A percentile compares a stretch with the other conserved stretches of the same genome.
Conservation (phyloP, 2,113 vertebrate species). For the Corythornis madagascariensis region DNA sequence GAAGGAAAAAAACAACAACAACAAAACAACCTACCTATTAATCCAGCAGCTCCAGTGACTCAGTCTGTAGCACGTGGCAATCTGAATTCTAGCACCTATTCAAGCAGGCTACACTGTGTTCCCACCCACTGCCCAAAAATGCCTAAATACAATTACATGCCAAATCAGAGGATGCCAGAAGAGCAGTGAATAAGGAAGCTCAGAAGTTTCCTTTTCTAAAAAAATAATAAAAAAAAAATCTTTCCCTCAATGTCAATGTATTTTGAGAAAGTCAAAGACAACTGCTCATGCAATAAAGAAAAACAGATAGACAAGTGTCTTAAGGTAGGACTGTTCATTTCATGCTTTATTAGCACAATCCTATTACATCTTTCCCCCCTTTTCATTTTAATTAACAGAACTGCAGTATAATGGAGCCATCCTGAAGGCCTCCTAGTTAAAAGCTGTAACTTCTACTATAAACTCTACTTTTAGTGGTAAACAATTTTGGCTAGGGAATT, state of each 20-base stretch:
- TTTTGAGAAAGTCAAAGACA: constrained; percentile 63
- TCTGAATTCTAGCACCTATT: constrained; percentile 18
- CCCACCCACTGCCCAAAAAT: background rate
- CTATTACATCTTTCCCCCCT: background rate
- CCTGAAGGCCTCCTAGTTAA: background rate
- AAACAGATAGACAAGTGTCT: constrained; percentile 42
- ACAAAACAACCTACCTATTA: background rate
- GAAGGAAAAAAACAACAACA: background rate
- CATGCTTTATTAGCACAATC: constrained; percentile 63
- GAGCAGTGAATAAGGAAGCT: background rate
- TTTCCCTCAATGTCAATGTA: constrained; percentile 17
- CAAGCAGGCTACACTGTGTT: background rate
- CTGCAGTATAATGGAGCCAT: background rate
- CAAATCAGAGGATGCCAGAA: background rate
- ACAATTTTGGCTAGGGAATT: constrained; percentile 3
- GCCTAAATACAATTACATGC: background rate
- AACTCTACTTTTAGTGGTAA: constrained; percentile 6
- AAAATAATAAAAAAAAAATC: background rate
- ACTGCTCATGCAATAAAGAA: constrained; percentile 38
- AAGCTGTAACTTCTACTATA: background rate
- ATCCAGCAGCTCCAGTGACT: background rate
- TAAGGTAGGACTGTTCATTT: constrained; percentile 65
- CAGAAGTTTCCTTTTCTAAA: background rate
- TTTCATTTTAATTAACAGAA: constrained; percentile 54
- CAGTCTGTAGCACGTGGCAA: background rate